Conservation (phyloP, 2,888 invertebrate species). For the Drosophila anomalata region DNA sequence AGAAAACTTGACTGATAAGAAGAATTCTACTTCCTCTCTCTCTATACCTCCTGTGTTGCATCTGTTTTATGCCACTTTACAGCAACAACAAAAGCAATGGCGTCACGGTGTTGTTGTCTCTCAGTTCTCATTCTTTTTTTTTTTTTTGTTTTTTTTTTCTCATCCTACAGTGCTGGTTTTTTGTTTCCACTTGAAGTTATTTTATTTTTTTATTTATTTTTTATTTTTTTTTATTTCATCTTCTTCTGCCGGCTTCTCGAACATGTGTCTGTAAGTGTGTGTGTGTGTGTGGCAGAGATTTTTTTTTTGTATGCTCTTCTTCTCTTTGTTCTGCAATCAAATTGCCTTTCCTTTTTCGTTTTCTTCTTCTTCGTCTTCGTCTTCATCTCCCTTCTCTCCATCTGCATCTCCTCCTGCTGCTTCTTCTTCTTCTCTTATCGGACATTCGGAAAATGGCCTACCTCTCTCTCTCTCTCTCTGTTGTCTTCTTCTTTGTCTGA, state of each 20-base stretch:
- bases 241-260: slow-evolving; percentile 22
- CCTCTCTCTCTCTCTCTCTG: not conserved
- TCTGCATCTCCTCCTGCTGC: slow-evolving; percentile 3
- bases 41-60: slow-evolving; percentile 46
- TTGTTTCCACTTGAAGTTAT: slow-evolving; percentile 35
- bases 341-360: slow-evolving; percentile 11
- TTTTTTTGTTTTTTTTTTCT: slow-evolving; percentile 12
- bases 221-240: slow-evolving; percentile 18
- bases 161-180: not conserved
- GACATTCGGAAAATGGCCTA: slow-evolving; percentile 41
- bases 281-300: slow-evolving; percentile 37
- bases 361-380: not conserved
- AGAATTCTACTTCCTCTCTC: slow-evolving; percentile 11
- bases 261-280: slow-evolving; percentile 11
- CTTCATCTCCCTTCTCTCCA: not conserved
- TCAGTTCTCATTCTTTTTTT: not conserved
- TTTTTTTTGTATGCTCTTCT: slow-evolving; percentile 43
- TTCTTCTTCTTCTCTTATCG: slow-evolving; percentile 26
- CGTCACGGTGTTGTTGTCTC: slow-evolving; percentile 21
- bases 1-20: slow-evolving; percentile 40
- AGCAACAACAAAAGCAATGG: slow-evolving; percentile 19
- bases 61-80: slow-evolving; percentile 57
- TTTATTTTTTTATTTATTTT: not conserved
- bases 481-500: slow-evolving; percentile 29
- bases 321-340: slow-evolving; percentile 45